Base-by-base conservation (phyloP, 2,888 invertebrate genomes). In the Heliconius ismenius region DNA sequence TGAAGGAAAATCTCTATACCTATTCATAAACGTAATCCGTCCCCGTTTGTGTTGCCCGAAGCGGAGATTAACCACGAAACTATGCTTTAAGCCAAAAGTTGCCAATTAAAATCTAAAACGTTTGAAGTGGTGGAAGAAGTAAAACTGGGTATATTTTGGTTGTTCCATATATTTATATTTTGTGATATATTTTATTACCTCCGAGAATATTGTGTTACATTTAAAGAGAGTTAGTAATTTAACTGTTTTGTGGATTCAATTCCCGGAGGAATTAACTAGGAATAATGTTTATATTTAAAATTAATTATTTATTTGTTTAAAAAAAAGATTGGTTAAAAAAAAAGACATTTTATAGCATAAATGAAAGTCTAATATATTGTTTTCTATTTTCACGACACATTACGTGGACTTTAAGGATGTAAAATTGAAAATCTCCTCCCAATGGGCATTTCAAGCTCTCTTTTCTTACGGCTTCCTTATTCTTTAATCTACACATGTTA, bases 41-140 rank as follows among this genome's bases (percentile, higher is more conserved):
- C 18, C 28, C n/a, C 62, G 26, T 74, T 78, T 76, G 74, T 74
- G 36, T 63, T 63, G 49, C 18, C 62, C 63, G 3, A 62, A 67
- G 39, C 62, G 26, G 64, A 69, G 73, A 62, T 76, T 78, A 78
- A 75, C 75, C 74, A 76, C 64, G 76, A 78, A 80, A 77, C 80
- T 79, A 79, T 81, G 74, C 78, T 36, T 75, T 77, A 78, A 79
- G 76, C 80, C 79, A 68, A 78, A 77, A 75, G 81, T 67, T 75
- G 63, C 77, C 79, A 79, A 78, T 80, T 81, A 81, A 80, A 80
- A 78, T 75, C 60, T 76, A 77, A 80, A 80, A 78, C 60, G 76
- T 70, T 67, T 39, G 76, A 65, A 70, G 65, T 77, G 72, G 72
- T 76, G 54, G 77, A 76, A 67, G 64, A 73, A 69, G 75, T 77